Conservation (phyloP, 2,113 vertebrate species). For the Anthoscopus minutus region DNA sequence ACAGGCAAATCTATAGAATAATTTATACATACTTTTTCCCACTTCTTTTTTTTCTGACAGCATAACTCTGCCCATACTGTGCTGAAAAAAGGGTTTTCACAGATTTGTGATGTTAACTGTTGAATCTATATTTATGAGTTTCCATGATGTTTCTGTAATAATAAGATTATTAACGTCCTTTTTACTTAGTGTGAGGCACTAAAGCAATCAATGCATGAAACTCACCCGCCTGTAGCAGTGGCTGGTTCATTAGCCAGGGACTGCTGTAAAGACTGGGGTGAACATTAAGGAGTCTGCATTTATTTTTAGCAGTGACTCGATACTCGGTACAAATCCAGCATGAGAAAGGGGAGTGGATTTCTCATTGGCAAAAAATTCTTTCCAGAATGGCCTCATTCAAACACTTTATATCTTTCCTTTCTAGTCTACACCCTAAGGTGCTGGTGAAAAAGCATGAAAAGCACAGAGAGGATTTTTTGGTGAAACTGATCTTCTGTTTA, state of each 20-base stretch:
- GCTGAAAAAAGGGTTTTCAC: conserved; percentile 16
- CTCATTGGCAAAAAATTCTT: neutral
- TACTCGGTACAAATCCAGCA: neutral
- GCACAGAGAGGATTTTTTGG: neutral
- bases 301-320: neutral
- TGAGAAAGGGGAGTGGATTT: neutral
- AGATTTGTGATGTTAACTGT: conserved; percentile 16
- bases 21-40: neutral
- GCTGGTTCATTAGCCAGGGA: conserved; percentile 8
- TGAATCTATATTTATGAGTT: conserved; percentile 59
- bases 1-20: neutral
- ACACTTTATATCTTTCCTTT: neutral
- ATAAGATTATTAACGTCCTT: conserved; percentile 10
- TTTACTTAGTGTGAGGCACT: conserved; percentile 7
- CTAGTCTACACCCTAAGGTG: neutral
- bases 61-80: conserved; percentile 3
- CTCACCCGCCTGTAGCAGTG: neutral
- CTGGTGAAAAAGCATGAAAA: neutral
- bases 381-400: neutral
- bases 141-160: conserved; percentile 21
- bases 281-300: neutral
- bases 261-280: neutral
- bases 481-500: neutral
- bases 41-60: neutral
- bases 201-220: neutral